phyloP scores from a whole-genome alignment of 2,797 vertebrate genomes.

The Spinus olivaceus region DNA sequence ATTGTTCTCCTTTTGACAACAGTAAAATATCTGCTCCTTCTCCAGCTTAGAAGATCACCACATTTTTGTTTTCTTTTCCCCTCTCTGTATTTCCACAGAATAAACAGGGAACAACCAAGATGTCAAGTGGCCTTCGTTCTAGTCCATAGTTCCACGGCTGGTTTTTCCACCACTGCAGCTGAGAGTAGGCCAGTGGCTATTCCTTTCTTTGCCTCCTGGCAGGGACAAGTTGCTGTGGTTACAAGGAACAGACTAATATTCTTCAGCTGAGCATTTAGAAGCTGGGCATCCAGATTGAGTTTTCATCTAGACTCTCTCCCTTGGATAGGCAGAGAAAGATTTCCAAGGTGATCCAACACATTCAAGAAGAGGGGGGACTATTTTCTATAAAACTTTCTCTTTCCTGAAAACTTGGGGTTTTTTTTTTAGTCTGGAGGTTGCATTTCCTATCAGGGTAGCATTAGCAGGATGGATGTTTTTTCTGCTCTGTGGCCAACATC shows the following conservation, averaged over 20 bases:
- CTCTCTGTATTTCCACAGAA: not conserved
- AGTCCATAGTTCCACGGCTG: not conserved
- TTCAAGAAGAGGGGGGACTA: rapidly evolving
- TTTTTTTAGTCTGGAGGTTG: not conserved
- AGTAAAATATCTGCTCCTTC: not conserved
- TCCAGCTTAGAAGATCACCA: not conserved
- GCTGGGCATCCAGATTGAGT: not conserved
- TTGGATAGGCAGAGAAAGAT: not conserved
- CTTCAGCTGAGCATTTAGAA: not conserved
- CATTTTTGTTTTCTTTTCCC: not conserved
- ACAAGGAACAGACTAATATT: not conserved
- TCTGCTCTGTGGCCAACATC: not conserved
- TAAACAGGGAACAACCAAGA: not conserved
- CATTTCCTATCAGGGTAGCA: not conserved
- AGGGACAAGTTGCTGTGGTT: not conserved
- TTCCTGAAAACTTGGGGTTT: not conserved
- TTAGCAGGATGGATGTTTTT: not conserved
- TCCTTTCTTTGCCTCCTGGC: not conserved
- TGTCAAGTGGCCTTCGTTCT: not conserved
- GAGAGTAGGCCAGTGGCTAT: not conserved
- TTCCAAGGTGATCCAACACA: not conserved
- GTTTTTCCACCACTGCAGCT: not conserved
- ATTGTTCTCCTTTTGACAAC: not conserved
- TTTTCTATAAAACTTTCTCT: not conserved
- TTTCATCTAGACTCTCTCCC: not conserved